Conservation (phyloP, 2,113 vertebrate species). For the Macquaria ambigua region DNA sequence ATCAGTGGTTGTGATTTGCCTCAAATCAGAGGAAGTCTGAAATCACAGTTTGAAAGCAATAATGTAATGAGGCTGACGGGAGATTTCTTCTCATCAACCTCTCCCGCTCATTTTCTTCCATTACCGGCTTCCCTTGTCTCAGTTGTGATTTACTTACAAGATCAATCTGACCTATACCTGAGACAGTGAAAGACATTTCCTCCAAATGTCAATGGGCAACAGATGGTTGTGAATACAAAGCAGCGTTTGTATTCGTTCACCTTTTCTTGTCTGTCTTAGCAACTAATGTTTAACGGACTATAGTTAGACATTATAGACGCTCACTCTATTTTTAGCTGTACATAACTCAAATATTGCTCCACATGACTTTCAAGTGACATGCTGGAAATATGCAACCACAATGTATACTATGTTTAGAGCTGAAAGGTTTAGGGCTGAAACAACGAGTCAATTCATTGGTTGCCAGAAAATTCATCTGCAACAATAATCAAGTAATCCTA, state of each 20-base stretch:
- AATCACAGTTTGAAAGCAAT: conserved; percentile 49
- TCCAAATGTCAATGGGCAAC: conserved; percentile 60
- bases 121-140: conserved; percentile 45
- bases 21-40: conserved; percentile 44
- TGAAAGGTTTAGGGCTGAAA: background rate
- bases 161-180: conserved; percentile 40
- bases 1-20: conserved; percentile 39
- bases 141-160: conserved; percentile 43
- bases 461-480: background rate
- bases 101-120: conserved; percentile 3
- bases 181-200: conserved; percentile 37
- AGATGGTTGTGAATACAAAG: conserved; percentile 47
- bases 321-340: background rate
- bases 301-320: background rate
- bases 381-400: background rate
- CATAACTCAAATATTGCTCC: background rate
- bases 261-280: background rate
- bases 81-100: conserved; percentile 24
- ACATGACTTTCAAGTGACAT: conserved; percentile 5
- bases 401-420: background rate
- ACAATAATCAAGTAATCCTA: background rate
- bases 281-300: background rate
- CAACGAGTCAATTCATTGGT: no score
- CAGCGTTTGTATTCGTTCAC: background rate
- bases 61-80: conserved; percentile 57